Percentiles rank a stretch among this genome's conserved stretches.
Conservation (phyloP, 2,113 vertebrate species). For the Chaetorhynchus papuensis region DNA sequence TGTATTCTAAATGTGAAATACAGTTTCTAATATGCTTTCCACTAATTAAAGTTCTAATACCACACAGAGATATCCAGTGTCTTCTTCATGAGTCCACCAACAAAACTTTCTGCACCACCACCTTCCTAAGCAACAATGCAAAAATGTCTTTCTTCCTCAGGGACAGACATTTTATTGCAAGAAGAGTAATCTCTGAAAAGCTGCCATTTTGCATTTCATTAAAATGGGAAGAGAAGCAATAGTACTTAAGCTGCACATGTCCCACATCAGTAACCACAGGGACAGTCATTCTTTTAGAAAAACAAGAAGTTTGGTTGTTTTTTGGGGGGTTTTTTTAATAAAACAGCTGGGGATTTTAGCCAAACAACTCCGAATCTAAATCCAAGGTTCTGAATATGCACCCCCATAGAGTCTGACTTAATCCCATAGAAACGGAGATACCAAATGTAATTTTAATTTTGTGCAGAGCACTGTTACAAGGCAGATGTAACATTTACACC, state of each 20-base stretch:
- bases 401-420: not conserved
- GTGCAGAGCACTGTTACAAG: not conserved
- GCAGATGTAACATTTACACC: not conserved
- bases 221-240: conserved; percentile 46
- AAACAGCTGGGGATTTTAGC: not conserved
- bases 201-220: conserved; percentile 47
- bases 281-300: not conserved
- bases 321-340: not conserved
- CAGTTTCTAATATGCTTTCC: not conserved
- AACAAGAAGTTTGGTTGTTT: not conserved
- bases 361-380: conserved; percentile 26
- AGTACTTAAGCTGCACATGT: not conserved
- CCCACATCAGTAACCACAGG: not conserved
- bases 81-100: conserved; percentile 29
- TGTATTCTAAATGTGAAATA: not conserved
- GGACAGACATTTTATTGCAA: conserved; percentile 45
- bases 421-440: not conserved
- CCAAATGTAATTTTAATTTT: not conserved
- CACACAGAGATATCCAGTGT: not conserved
- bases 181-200: conserved; percentile 29
- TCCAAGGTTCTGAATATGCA: conserved; percentile 4
- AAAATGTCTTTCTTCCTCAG: not conserved
- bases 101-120: not conserved
- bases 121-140: not conserved
- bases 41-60: conserved; percentile 6